Base-by-base conservation (phyloP, 2,113 vertebrate species). In the Caranx ignobilis region DNA sequence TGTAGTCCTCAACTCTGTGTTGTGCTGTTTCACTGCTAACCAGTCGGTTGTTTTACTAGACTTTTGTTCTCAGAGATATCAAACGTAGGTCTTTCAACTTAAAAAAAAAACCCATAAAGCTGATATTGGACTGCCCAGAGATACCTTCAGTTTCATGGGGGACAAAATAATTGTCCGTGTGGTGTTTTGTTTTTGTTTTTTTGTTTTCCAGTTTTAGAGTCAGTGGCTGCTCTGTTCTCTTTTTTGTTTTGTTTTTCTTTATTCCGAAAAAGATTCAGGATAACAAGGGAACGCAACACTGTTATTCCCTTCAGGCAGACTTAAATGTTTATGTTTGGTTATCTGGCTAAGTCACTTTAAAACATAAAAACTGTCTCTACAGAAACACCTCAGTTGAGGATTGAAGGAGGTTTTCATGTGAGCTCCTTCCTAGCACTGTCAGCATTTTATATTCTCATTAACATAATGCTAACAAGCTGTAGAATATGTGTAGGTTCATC, bases 11-110 rank as follows among this genome's bases (percentile, higher is more conserved):
- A 55, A 57, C 59, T 72, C 34, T 21, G 13, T 35, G 6, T 75
- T 82, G 45, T 66, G 67, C 21, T 57, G 31, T 63, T 61, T 79
- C 48, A 72, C 34, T 69, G 43, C 61, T 75, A 55, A 71, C 18
- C 35, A 47, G 12, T 63, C 11, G 56, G 56, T 52, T 57, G 35
- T 54, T 54, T 47, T 47, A 41, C 66, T 32, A 16, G 37, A 41
- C 4, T 50, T 75, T 57, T 74, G 26, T 13, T 64, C 34, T 39
- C 43, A 11, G 15, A 56, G 64, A 15, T 43, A 11, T 37, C 32
- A 39, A 52, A 35, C 62, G 13, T 63, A 31, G 50, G 50, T 69
- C 34, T 8, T 61, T 61, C 3, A 32, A 54, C 5, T 72, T 52
- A 0, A 52, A 56, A 52, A 47, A 19, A 45, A 48, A n/a, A 56